Percentiles rank a stretch among this genome's conserved stretches.
These are phyloP conservation scores for Cyclargus thomasi DNA, from an alignment of 1,140 invertebrate genomes.

Conservation along the genomic window DNA sequence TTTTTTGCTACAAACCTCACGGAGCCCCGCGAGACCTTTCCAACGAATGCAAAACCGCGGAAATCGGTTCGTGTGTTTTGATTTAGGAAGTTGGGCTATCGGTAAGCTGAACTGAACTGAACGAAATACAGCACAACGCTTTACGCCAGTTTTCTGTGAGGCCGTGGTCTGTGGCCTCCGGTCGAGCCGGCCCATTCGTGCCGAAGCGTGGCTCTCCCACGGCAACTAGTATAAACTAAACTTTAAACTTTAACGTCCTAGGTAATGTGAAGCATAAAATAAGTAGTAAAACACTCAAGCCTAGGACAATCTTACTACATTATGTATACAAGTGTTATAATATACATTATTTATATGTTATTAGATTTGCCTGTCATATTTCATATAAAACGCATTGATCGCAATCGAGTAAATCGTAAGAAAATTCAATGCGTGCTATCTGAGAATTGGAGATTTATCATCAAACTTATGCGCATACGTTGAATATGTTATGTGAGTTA, in stretches of 20 bases:
- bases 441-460: slow-evolving; percentile 15
- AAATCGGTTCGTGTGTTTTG: no score
- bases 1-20: no score
- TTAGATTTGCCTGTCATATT: background rate
- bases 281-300: background rate
- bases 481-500: background rate
- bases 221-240: no score
- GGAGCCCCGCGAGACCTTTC: no score
- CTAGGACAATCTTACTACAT: background rate
- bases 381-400: background rate
- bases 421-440: slow-evolving; percentile 29
- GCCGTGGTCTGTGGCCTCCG: no score
- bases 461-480: background rate
- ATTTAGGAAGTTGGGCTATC: no score
- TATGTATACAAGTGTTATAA: background rate
- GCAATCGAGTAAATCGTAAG: slow-evolving; percentile 15
- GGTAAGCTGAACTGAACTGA: no score
- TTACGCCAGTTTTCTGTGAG: no score
- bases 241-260: background rate
- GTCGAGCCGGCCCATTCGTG: no score
- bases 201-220: no score
- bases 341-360: background rate
- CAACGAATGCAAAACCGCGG: no score
- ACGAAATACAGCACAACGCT: no score
- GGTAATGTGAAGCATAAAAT: background rate